Base-by-base conservation (phyloP, 2,797 vertebrate genomes). In the Notolabrus celidotus region DNA sequence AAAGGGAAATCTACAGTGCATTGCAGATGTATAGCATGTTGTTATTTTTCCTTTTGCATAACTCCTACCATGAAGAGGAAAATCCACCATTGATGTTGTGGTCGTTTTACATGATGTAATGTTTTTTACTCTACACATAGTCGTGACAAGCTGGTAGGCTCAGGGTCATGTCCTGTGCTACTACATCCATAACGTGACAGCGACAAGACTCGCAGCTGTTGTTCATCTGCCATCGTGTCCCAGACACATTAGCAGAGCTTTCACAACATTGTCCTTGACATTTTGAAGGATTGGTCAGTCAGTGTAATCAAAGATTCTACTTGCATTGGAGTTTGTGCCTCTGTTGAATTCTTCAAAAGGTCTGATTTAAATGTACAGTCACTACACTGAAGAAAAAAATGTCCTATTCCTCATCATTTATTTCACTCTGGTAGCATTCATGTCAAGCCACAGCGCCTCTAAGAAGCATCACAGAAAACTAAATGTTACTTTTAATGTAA, bases 131-230 rank as follows among this genome's bases (percentile, higher is more conserved):
- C 33, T 61, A 53, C 33, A 49, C 10, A 31, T 42, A 36, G 29
- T 33, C 46, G 17, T 56, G 39, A 63, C 42, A 63, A 33, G 45
- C 49, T 51, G 55, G 5, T 42, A 11, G n/a, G 43, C 64, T 53
- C 10, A 0, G 0, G 63, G 63, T 51, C 2, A 9, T 62, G 38
- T 79, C 55, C 63, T 57, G 39, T 61, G 33, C 54, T 60, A 50
- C 50, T 46, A 68, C 27, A 80, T 34, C 56, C 25, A 51, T 46
- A 20, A 58, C 38, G 51, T 59, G 9, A 52, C 41, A 54, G 42
- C 27, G 54, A 52, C 53, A 59, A 73, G 16, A 74, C 33, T 58
- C 52, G 17, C 58, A 60, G 58, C 64, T 67, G 22, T 17, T 53
- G 54, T 31, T 38, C 45, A 43, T 60, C 42, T 65, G 54, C 51